A percentile compares a stretch with the other conserved stretches of the same genome.
Evolutionary conservation across 2,888 invertebrate species (phyloP).

Genomic region (Acleris holmiana): DNA sequence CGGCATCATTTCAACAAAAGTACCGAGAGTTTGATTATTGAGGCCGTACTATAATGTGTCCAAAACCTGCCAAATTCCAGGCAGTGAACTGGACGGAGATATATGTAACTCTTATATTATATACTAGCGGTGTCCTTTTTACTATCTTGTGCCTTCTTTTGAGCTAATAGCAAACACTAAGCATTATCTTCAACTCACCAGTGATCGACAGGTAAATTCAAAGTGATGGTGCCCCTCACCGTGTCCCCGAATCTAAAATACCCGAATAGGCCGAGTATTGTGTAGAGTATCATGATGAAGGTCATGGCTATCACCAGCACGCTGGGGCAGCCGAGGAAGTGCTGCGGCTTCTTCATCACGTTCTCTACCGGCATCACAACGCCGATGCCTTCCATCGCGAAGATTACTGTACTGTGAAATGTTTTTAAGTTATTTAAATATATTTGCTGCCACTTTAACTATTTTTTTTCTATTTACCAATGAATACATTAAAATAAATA

Average conservation of each 20-base stretch:
- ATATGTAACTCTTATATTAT: too few relatives aligned
- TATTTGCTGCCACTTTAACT: too few relatives aligned
- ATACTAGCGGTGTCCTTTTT: too few relatives aligned
- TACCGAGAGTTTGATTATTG: too few relatives aligned
- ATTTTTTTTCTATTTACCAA: too few relatives aligned
- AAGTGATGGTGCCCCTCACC: constrained; percentile 90
- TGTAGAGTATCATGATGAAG: constrained; percentile 90
- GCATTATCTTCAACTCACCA: constrained; percentile 68
- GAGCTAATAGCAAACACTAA: too few relatives aligned
- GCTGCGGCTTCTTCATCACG: constrained; percentile 92
- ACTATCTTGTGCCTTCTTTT: too few relatives aligned
- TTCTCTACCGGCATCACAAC: constrained; percentile 97
- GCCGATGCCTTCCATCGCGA: constrained; percentile 98
- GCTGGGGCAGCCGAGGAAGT: constrained; percentile 92
- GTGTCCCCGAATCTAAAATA: constrained; percentile 92
- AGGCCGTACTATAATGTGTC: too few relatives aligned
- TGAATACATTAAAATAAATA: too few relatives aligned
- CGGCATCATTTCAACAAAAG: too few relatives aligned
- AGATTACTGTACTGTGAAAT: constrained; percentile 92
- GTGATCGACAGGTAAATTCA: constrained; percentile 89
- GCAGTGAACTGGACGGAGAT: too few relatives aligned
- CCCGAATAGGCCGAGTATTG: constrained; percentile 93
- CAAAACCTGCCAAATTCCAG: too few relatives aligned
- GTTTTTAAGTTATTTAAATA: background rate
- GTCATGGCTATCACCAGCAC: constrained; percentile 94